Evolutionary conservation across 1,140 invertebrate species (phyloP), one percentile per base, ranked within the genome.

Genomic region (Gonatopus flavifemur): DNA sequence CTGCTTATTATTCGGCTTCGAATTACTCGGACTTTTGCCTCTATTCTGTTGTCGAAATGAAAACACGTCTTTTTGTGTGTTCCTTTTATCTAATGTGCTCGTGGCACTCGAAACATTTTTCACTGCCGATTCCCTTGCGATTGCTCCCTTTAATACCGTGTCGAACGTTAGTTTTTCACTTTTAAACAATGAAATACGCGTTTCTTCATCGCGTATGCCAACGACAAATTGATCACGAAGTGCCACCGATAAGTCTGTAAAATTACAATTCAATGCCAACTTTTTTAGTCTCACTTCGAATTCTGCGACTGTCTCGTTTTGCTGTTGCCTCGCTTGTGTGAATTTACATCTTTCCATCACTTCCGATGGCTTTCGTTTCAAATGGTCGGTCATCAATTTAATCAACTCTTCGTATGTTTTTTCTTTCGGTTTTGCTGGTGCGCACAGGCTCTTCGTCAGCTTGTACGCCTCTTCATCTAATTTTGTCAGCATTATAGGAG

Each of bases 301-400:
- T 7, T 60, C 54, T 12, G 44, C 53, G 3, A 69, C 51, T 8
- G 54, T 24, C 40, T 70, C 66, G 18, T 46, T 59, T 5, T 19
- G 21, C 7, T 35, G 28, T 47, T 68, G 66, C n/a, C 56, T 45
- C 18, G 63, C 48, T 49, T 62, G 53, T 2, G 58, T 54, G 38
- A 70, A 67, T n/a, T 64, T 53, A 25, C 66, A 66, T 41, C 62
- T 21, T 44, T 69, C 68, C 9, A 67, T 63, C 22, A 58, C 55
- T 33, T 62, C 57, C 5, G 58, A 68, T 10, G 59, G 42, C 31
- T 59, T 52, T 5, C 64, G 67, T 41, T 69, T 44, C 15, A 66
- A 40, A 30, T 67, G 59, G 2, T 67, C 42, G 9, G 36, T 47
- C 19, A 67, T 48, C 2, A 67, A 18, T 33, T 45, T 48, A 21